Base-by-base conservation (phyloP, 2,113 vertebrate genomes). In the Rhinichthys klamathensis region DNA sequence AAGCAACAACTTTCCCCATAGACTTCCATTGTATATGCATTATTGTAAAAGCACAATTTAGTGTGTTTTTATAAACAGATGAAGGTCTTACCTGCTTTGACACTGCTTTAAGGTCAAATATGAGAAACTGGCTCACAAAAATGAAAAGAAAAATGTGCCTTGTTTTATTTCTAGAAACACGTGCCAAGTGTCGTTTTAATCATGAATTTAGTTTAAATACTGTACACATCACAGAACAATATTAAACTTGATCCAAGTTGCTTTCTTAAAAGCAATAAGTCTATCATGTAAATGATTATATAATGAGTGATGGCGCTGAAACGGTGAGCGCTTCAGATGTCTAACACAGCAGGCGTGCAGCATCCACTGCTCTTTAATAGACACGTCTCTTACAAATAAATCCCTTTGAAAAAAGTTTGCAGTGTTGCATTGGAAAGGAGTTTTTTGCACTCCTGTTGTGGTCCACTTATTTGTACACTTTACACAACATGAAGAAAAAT, bases 381-480 rank as follows among this genome's bases (percentile, higher is more conserved):
- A 79, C 32, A 60, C 13, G 61, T 61, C 35, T 44, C 56, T 58
- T 61, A 3, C 13, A 79, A 41, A 60, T 32, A 15, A 35, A 35
- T 77, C 9, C 51, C 12, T 56, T 35, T 35, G 30, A 32, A 32
- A 77, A 9, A 56, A 30, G 73, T 16, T 54, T 25, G 15, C 46
- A 51, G 7, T 11, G 9, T 58, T 58, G 49, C 18, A 12, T n/a
- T 78, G 32, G 49, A 79, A 25, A 61, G 0, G 6, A 25, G 23
- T 32, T 74, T 6, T 61, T 25, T n/a, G 32, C 51, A 25, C 76
- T 41, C 32, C 21, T n/a, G 54, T 60, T 54, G 27, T 10, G 10
- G 23, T 79, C 32, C 23, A 61, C 54, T 44, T 61, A 79, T 61
- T 79, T 79, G 27, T 10, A 79, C n/a, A 44, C 35, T 78, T 41